phyloP scores from a whole-genome alignment of 2,888 invertebrate species.

The Thereva nobilitata region DNA sequence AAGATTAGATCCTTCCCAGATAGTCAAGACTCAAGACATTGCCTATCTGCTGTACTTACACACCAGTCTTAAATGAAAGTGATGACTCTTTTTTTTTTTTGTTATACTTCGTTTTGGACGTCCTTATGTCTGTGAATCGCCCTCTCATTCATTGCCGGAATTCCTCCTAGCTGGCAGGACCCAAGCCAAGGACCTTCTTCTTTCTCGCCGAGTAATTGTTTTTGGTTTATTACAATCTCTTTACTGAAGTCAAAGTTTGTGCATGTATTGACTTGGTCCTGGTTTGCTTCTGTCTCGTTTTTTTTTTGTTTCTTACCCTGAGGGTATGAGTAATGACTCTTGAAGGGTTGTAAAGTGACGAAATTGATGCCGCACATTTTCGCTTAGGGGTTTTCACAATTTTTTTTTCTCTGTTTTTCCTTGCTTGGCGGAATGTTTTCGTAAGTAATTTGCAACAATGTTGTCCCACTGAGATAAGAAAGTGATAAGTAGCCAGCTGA shows the following conservation, averaged over 20 bases:
- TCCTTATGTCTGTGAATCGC: conserved; percentile 7
- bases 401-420: not conserved
- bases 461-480: conserved; percentile 24
- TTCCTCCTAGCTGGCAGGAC: not conserved
- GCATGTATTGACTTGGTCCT: conserved; percentile 15
- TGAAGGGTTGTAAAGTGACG: conserved; percentile 35
- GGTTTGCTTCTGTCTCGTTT: not conserved
- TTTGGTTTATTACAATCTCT: conserved; percentile 34
- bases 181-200: conserved; percentile 25
- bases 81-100: conserved; percentile 31
- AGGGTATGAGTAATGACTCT: conserved; percentile 33
- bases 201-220: conserved; percentile 24
- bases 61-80: conserved; percentile 31
- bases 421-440: not conserved
- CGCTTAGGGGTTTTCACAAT: conserved; percentile 11
- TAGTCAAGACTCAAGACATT: conserved; percentile 14
- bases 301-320: not conserved
- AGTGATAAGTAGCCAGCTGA: conserved; percentile 31
- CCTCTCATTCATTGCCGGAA: not conserved
- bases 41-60: not conserved
- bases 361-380: conserved; percentile 34
- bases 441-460: conserved; percentile 25
- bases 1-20: conserved; percentile 32
- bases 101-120: not conserved
- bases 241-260: conserved; percentile 21